Percentiles rank a stretch among this genome's conserved stretches.
Conservation (phyloP, 2,888 invertebrate species). For the Lymantria dispar region DNA sequence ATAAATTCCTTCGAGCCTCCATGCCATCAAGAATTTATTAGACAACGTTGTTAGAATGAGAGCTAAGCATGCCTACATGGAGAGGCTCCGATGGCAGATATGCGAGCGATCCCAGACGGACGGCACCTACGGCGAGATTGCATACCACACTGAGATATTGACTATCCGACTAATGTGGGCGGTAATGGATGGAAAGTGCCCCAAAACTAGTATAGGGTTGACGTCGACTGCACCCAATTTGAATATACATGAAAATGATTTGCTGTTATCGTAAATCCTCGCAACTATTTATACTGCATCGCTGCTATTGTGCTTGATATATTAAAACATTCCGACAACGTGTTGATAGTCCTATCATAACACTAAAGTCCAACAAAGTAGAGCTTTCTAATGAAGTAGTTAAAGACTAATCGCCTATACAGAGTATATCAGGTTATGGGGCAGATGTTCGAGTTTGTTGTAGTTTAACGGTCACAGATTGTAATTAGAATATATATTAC, state of each 20-base stretch:
- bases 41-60: conserved; percentile 29
- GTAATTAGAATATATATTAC: too few relatives aligned
- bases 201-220: conserved; percentile 45
- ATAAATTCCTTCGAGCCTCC: conserved; percentile 13
- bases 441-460: too few relatives aligned
- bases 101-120: conserved; percentile 39
- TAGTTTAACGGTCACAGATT: too few relatives aligned
- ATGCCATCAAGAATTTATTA: conserved; percentile 26
- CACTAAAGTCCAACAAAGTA: too few relatives aligned
- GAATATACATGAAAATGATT: conserved; percentile 36
- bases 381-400: too few relatives aligned
- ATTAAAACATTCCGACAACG: neutral
- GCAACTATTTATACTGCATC: conserved; percentile 18
- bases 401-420: too few relatives aligned
- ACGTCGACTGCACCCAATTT: conserved; percentile 29
- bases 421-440: too few relatives aligned
- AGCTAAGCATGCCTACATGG: conserved; percentile 32
- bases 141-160: conserved; percentile 61
- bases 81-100: conserved; percentile 49
- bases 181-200: conserved; percentile 66
- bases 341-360: too few relatives aligned
- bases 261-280: conserved; percentile 31
- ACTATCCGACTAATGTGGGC: conserved; percentile 62
- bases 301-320: conserved; percentile 12
- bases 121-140: conserved; percentile 59